Evolutionary conservation across 2,797 vertebrate genomes (phyloP).

Genomic region (Alcedo quadribrachys): DNA sequence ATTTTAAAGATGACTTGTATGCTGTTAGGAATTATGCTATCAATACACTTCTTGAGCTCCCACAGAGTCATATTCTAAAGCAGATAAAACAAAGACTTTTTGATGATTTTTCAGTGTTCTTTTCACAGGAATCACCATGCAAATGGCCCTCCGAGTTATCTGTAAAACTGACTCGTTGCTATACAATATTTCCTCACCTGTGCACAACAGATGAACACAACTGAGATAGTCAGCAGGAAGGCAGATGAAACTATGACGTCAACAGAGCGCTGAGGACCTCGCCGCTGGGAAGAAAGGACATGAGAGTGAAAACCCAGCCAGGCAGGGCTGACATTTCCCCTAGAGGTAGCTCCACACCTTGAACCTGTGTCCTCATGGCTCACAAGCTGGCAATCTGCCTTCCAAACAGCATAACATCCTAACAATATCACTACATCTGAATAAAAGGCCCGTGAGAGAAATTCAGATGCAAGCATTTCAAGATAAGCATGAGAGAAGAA

Average conservation of each 20-base stretch:
- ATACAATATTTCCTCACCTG: slow-evolving; percentile 83
- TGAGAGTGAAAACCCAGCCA: neutral
- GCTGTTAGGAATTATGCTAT: neutral
- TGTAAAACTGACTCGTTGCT: neutral
- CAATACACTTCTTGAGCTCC: neutral
- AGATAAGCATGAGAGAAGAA: neutral
- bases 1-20: neutral
- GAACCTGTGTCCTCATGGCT: neutral
- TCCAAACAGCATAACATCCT: neutral
- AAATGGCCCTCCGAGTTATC: neutral
- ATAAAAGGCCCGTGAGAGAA: neutral
- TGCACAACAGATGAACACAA: slow-evolving; percentile 97
- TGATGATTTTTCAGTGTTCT: neutral
- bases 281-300: slow-evolving; percentile 80
- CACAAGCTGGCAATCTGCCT: neutral
- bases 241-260: slow-evolving; percentile 98
- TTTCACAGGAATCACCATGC: neutral
- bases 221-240: slow-evolving; percentile 94
- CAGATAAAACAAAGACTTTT: neutral
- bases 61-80: neutral
- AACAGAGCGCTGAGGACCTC: slow-evolving; percentile 96
- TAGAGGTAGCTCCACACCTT: neutral
- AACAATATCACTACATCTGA: neutral
- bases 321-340: neutral
- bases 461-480: neutral